Conservation (phyloP, 2,888 invertebrate genomes). For the Parthenolecanium corni region DNA sequence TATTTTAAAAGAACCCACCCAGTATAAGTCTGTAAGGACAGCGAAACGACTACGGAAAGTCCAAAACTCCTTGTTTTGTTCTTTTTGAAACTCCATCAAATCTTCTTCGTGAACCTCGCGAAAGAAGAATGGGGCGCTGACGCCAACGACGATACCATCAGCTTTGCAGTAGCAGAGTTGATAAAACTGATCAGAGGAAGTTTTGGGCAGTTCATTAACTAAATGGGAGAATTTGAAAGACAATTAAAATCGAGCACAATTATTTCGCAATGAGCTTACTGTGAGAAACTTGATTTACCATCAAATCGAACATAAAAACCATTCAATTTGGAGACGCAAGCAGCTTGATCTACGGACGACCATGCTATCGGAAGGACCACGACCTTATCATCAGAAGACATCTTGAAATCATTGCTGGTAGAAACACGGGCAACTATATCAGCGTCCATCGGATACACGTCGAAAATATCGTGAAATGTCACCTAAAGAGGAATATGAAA, state of each 20-base stretch:
- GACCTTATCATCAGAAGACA: constrained; percentile 6
- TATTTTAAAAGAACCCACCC: neutral
- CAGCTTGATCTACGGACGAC: constrained; percentile 4
- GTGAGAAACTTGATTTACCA: neutral
- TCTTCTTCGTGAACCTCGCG: constrained; percentile 23
- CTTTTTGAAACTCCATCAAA: constrained; percentile 19
- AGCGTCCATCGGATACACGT: constrained; percentile 16
- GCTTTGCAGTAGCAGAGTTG: constrained; percentile 8
- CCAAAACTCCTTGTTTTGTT: constrained; percentile 21
- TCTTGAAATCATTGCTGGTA: neutral
- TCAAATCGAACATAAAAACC: constrained; percentile 15
- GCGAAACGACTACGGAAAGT: constrained; percentile 20
- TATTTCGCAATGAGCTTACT: too few relatives aligned
- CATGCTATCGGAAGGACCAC: constrained; percentile 5
- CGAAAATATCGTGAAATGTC: constrained; percentile 16
- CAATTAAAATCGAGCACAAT: neutral
- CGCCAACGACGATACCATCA: neutral
- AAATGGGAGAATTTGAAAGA: neutral
- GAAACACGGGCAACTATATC: constrained; percentile 16
- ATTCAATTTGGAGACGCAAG: neutral
- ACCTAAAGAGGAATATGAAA: constrained; percentile 3
- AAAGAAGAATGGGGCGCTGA: constrained; percentile 15
- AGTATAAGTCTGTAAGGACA: constrained; percentile 4
- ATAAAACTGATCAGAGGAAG: constrained; percentile 9
- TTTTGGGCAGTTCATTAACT: constrained; percentile 20